phyloP scores from a whole-genome alignment of 2,888 invertebrate species.

The Morpho helenor region DNA sequence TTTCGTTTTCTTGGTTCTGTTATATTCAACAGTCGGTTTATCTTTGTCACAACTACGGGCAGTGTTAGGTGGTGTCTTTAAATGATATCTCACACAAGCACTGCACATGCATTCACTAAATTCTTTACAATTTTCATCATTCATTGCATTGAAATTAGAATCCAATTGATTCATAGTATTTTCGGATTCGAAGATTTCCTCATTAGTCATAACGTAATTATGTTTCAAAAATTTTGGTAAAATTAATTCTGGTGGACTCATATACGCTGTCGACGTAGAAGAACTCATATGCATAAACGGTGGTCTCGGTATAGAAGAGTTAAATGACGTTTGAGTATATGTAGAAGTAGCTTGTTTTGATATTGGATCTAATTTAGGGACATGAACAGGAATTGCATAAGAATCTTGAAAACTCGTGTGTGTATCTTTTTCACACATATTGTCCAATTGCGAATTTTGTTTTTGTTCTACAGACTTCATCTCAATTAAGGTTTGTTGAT shows the following conservation, averaged over 20 bases:
- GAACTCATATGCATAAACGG: constrained; percentile 66
- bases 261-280: constrained; percentile 71
- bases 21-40: constrained; percentile 19
- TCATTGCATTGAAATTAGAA: constrained; percentile 26
- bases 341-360: constrained; percentile 51
- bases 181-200: constrained; percentile 36
- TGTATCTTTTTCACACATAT: constrained; percentile 39
- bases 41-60: constrained; percentile 31
- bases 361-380: constrained; percentile 33
- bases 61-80: constrained; percentile 50
- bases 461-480: neutral
- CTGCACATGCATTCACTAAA: constrained; percentile 37
- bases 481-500: neutral
- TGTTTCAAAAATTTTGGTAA: constrained; percentile 52
- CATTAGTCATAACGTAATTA: constrained; percentile 34
- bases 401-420: constrained; percentile 38
- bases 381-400: constrained; percentile 32
- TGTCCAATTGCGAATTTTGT: constrained; percentile 1
- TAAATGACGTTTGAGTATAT: constrained; percentile 59
- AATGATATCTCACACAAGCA: constrained; percentile 9
- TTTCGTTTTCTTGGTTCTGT: constrained; percentile 18
- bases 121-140: constrained; percentile 28
- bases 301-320: constrained; percentile 51
- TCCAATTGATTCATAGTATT: constrained; percentile 27
- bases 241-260: constrained; percentile 72